Evolutionary conservation across 2,888 invertebrate genomes (phyloP), one percentile per base, ranked within the genome.

Genomic region (Athrips mouffetella): DNA sequence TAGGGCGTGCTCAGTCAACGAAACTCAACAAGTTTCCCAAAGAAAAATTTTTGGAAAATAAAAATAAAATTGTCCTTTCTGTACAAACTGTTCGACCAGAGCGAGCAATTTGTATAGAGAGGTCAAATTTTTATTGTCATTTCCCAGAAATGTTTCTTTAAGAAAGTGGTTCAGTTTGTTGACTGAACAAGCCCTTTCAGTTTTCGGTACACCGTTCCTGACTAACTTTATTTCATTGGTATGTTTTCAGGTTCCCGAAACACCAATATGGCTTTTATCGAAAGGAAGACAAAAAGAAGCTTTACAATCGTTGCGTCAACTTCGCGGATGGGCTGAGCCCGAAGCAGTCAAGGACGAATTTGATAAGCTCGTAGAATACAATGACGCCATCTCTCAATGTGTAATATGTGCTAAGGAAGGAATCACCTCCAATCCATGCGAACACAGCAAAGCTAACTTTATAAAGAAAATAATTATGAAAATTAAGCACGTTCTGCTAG

Each of bases 231-330:
- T n/a, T n/a, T n/a, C n/a, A n/a, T n/a, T n/a, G n/a, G n/a, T n/a
- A 10, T 1, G 16, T 18, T 63, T 65, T 27, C 69, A 90, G 90
- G 87, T 90, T 1, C 91, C 91, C 0, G 91, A 91, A 71, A 89
- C 91, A 4, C 91, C 91, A 29, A 80, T 90, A 60, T 91, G 91
- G 91, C 67, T 91, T n/a, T 57, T 91, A 49, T 89, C 90, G 0
- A 89, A 89, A 55, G 89, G 90, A 5, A 77, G 89, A 1, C 79
- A 81, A 55, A 85, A 89, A 60, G 90, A 91, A 7, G 91, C 91
- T 0, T 58, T 88, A 7, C 73, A 66, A 23, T 88, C 91, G 0
- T 72, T 91, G n/a, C 89, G 90, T 53, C 87, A 89, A 56, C 76
- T 91, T 1, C 76, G 91, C 48, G 91, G 91, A 1, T 90, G 90